phyloP scores from a whole-genome alignment of 2,797 vertebrate genomes.

The Lophius americanus region DNA sequence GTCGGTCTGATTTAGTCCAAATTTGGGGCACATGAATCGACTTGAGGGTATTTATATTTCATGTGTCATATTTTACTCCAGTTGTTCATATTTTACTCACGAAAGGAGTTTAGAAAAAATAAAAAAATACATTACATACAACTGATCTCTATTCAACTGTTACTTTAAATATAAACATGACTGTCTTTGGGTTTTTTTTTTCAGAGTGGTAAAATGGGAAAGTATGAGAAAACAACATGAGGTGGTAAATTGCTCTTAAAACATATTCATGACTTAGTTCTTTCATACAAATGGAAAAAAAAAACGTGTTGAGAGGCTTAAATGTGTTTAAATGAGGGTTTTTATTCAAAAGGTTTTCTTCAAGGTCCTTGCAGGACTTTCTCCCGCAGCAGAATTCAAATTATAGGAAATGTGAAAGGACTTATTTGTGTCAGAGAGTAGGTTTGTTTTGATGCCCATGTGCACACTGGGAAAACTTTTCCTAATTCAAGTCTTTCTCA shows the following conservation, averaged over 20 bases:
- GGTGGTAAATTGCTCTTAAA: no score
- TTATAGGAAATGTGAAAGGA: not conserved
- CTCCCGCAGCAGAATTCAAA: not conserved
- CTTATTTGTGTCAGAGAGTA: not conserved
- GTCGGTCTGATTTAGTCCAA: no score
- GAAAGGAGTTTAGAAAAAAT: no score
- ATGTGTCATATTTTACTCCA: no score
- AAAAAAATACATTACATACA: not conserved
- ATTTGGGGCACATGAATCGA: no score
- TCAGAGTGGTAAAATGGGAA: no score
- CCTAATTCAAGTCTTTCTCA: constrained; percentile 29
- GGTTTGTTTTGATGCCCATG: not conserved
- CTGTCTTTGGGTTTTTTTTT: no score
- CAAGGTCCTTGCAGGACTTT: constrained; percentile 9
- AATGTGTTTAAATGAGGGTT: constrained; percentile 5
- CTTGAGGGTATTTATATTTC: no score
- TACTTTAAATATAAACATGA: not conserved
- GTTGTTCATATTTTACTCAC: no score
- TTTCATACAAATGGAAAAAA: not conserved
- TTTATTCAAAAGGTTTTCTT: not conserved
- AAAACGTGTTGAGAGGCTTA: constrained; percentile 1
- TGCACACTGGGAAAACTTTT: not conserved
- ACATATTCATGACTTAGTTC: no score
- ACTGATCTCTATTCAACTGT: constrained; percentile 9
- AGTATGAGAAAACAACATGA: no score